Base-by-base conservation (phyloP, 2,797 vertebrate species). In the Poeciliopsis gracilis region DNA sequence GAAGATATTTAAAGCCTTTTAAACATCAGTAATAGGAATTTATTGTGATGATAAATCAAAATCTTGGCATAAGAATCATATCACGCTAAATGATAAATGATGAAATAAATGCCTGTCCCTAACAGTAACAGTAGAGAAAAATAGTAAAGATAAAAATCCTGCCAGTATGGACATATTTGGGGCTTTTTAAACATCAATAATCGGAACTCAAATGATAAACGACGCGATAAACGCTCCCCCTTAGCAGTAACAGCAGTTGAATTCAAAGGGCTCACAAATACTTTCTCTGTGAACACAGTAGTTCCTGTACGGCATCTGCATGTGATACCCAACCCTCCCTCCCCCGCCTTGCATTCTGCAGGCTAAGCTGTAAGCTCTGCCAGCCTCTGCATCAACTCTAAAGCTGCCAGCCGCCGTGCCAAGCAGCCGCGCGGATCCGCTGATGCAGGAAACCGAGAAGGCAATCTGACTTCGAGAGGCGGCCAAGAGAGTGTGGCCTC, bases 401-500 rank as follows among this genome's bases (percentile, higher is more conserved):
- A 90, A 78, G 77, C 82, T 84, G 76, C 69, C 79, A 86, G 82
- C 82, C 73, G 41, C 72, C 18, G 67, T 78, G 80, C 89, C 81
- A 85, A 81, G 82, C 82, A 86, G 78, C 81, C 81, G 33, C 43
- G 67, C 72, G 73, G 46, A 77, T 81, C 63, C 72, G 72, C 77
- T 81, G 82, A 87, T 71, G 81, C 84, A 84, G 86, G 78, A 86
- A 87, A 82, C 80, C 10, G 80, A 85, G 82, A 82, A 87, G 81
- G 83, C 85, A 87, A 81, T 85, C 75, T 83, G 80, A 84, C 67
- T 16, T 73, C 76, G 84, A 87, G 84, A 87, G 78, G 84, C 76
- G 74, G 83, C 86, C 88, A 86, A 82, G 89, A 82, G 89, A 88
- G 92, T 87, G 88, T 88, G 89, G 91, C 93, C 94, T 92, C 93